phyloP scores from a whole-genome alignment of 2,113 vertebrate species.

The Anoura caudifer region DNA sequence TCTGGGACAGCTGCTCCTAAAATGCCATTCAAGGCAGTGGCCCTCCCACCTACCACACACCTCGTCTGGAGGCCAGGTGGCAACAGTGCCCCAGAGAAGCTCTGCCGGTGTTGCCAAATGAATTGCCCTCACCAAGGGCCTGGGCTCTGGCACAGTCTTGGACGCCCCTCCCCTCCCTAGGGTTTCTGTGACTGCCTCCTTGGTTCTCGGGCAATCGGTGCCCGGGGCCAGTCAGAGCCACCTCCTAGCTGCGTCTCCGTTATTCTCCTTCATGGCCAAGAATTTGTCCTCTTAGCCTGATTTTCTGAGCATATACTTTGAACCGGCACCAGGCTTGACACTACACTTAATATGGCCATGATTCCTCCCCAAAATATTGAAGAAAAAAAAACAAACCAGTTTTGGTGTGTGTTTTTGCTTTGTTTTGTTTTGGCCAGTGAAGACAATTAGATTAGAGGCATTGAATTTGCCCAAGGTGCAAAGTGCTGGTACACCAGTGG shows the following conservation, averaged over 20 bases:
- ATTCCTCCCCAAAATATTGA: not conserved
- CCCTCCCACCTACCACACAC: accelerated
- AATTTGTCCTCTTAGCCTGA: not conserved
- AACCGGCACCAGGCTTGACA: not conserved
- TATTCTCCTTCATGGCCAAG: not conserved
- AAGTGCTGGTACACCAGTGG: not conserved
- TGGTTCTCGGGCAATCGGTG: not conserved
- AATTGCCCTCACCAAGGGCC: not conserved
- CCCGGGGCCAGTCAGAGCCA: not conserved
- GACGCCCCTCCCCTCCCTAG: accelerated
- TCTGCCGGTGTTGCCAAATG: not conserved
- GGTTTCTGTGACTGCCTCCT: not conserved
- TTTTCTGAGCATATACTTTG: not conserved
- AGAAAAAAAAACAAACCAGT: not conserved
- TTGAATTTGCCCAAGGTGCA: not conserved
- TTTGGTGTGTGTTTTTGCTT: not conserved
- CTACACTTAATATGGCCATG: not conserved
- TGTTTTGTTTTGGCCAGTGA: not conserved
- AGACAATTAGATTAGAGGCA: not conserved
- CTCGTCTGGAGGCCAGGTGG: not conserved
- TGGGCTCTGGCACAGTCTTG: not conserved
- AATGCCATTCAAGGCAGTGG: too few relatives aligned
- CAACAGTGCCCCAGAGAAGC: not conserved
- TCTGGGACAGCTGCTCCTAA: not conserved
- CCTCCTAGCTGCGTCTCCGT: not conserved